Evolutionary conservation across 1,140 invertebrate genomes (phyloP).

Genomic region (Atta colombica): DNA sequence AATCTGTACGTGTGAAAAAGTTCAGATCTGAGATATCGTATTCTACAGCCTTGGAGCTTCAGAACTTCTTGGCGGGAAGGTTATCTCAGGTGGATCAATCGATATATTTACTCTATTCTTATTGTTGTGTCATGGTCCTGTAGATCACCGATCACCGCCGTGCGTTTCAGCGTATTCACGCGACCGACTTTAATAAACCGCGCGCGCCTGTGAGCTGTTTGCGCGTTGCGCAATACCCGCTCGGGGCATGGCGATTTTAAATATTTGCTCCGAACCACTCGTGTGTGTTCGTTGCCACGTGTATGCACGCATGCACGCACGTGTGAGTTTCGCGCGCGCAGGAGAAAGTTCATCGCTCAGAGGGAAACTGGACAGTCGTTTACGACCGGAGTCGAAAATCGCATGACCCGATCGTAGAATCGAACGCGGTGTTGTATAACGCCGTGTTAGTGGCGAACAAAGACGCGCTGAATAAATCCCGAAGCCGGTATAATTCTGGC

Average conservation of each 20-base stretch:
- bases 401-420: slow-evolving; percentile 39
- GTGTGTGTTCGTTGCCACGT: not conserved
- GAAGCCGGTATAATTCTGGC: slow-evolving; percentile 5
- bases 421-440: not conserved
- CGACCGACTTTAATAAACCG: slow-evolving; percentile 43
- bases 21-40: not conserved
- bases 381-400: slow-evolving; percentile 51
- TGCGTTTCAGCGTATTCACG: not conserved
- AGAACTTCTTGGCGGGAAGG: not conserved
- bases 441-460: slow-evolving; percentile 7
- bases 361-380: slow-evolving; percentile 66
- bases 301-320: not conserved
- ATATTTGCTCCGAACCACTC: slow-evolving; percentile 49
- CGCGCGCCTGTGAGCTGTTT: slow-evolving; percentile 11
- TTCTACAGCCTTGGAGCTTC: not conserved
- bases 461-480: slow-evolving; percentile 18
- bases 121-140: not conserved
- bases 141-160: not conserved
- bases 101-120: not conserved
- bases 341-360: slow-evolving; percentile 71
- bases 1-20: not conserved
- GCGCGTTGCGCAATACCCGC: slow-evolving; percentile 59
- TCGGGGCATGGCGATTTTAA: slow-evolving; percentile 61
- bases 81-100: slow-evolving; percentile 5
- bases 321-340: slow-evolving; percentile 18